These are phyloP conservation scores for Astyanax mexicanus DNA, from an alignment of 2,797 vertebrate genomes.

Conservation along the genomic window DNA sequence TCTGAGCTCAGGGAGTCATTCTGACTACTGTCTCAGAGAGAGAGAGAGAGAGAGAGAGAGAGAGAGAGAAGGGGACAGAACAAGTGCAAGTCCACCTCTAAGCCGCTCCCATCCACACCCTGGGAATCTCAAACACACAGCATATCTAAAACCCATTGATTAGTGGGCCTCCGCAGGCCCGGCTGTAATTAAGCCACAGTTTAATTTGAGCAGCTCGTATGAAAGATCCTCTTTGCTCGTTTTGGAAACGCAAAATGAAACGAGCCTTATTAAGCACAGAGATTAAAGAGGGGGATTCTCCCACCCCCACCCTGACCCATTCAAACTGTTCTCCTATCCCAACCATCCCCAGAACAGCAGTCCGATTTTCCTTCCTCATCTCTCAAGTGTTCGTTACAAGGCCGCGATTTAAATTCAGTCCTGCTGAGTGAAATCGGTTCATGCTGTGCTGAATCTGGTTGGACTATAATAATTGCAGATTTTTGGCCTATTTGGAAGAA, in stretches of 20 bases:
- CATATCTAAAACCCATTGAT: conserved; percentile 49
- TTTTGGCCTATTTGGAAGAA: neutral
- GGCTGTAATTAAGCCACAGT: conserved; percentile 68
- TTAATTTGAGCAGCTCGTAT: conserved; percentile 69
- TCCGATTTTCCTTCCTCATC: no score
- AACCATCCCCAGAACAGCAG: neutral
- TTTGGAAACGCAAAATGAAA: conserved; percentile 61
- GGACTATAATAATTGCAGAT: neutral
- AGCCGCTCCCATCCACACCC: neutral
- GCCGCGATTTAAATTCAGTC: neutral
- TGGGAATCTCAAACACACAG: conserved; percentile 35
- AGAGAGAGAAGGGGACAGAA: neutral
- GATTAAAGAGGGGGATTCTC: conserved; percentile 48
- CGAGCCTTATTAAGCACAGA: conserved; percentile 60
- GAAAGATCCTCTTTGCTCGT: conserved; percentile 67
- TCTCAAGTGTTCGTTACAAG: neutral
- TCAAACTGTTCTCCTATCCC: neutral
- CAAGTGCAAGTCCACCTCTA: conserved; percentile 10
- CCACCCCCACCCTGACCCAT: neutral
- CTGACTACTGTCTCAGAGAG: conserved; percentile 15
- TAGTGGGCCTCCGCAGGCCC: conserved; percentile 50
- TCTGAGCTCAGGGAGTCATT: conserved; percentile 47
- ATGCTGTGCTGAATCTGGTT: neutral
- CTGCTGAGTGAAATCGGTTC: neutral
- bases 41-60: conserved; percentile 25